Evolutionary conservation across 1,140 invertebrate species (phyloP), one percentile per base, ranked within the genome.

Genomic region (Papilio xuthus): DNA sequence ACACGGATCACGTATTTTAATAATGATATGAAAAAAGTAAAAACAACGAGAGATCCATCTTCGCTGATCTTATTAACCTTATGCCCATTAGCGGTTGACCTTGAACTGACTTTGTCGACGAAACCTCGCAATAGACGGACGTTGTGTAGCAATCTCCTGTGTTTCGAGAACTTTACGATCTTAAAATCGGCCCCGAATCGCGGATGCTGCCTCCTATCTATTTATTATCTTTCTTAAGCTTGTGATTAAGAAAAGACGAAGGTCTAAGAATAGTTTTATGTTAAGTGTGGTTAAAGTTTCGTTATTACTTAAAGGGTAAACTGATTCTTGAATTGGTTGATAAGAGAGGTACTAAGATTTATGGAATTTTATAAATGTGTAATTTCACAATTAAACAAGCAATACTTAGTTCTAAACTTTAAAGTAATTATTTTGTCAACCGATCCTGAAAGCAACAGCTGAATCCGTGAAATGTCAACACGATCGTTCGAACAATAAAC

Each of bases 31-130:
- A 28, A 63, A 67, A 67, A 32, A 56, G 47, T 20, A 75, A 56
- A 75, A 56, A 75, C 20, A 50, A 74, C 6, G 37, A 60, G 41
- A 76, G 18, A 76, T 23, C 20, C 13, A 60, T 60, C 26, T 63
- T 20, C 32, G 32, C 8, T 32, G 53, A 23, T 60, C 18, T 15
- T 41, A 76, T 76, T 76, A 76, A 60, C 74, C 73, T 56, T 53
- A 76, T 76, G 23, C 2, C 53, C 32, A 76, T 76, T 76, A 56
- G 37, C 32, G 23, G 74, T 37, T 76, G 32, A 76, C 74, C 74
- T 60, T 76, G 53, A 76, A 60, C 53, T 41, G 74, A 76, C 74
- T 60, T 32, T 76, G 28, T 60, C 15, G 37, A 50, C 47, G 1
- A 76, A 76, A 23, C 37, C 74, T 76, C 53, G n/a, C 50, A 41